Evolutionary conservation across 2,113 vertebrate genomes (phyloP).

Genomic region (Brienomyrus longianalis): DNA sequence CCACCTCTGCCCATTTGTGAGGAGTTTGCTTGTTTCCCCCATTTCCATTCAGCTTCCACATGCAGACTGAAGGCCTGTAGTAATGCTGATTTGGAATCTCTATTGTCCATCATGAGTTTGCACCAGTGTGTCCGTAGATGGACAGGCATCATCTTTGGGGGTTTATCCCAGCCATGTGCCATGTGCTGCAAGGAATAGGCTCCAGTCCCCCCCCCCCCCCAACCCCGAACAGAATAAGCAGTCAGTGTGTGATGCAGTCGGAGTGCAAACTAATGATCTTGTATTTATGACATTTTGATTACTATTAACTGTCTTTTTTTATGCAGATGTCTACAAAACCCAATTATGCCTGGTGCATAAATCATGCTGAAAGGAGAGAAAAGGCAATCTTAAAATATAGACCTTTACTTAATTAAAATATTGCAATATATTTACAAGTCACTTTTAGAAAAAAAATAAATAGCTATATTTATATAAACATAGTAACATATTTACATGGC

Average conservation of each 20-base stretch:
- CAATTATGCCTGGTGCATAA: background rate
- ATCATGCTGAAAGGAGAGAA: background rate
- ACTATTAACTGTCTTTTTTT: background rate
- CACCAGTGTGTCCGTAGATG: background rate
- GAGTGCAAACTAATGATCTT: background rate
- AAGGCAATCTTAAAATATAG: slow-evolving; percentile 31
- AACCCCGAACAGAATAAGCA: background rate
- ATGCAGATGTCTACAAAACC: background rate
- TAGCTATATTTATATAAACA: slow-evolving; percentile 32
- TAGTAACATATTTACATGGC: background rate
- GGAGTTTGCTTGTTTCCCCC: background rate
- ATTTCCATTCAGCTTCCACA: background rate
- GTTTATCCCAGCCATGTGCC: background rate
- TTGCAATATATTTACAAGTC: slow-evolving; percentile 33
- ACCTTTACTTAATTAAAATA: slow-evolving; percentile 33
- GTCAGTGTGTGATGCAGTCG: background rate
- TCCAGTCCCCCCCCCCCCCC: background rate
- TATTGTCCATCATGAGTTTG: background rate
- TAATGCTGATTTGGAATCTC: background rate
- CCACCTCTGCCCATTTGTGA: background rate
- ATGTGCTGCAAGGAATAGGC: background rate
- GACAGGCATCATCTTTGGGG: no score
- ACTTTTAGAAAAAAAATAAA: slow-evolving; percentile 30
- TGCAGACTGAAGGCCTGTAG: background rate
- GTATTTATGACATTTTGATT: background rate